Evolutionary conservation across 2,888 invertebrate genomes (phyloP).

Genomic region (Yponomeuta plumbellus): DNA sequence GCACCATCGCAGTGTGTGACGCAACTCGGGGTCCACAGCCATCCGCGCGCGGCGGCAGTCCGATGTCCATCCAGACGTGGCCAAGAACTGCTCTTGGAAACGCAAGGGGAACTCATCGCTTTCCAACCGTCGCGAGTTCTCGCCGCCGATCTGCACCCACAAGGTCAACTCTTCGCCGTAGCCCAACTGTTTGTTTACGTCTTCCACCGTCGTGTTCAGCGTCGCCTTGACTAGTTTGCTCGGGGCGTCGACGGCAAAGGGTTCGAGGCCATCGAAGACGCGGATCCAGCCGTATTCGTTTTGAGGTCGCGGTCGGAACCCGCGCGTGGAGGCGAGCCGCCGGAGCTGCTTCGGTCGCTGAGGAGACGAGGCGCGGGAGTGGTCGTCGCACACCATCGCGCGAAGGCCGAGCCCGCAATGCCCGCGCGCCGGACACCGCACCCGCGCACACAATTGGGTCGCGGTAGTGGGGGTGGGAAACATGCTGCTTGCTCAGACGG

Average conservation of each 20-base stretch:
- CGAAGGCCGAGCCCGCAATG: conserved; percentile 40
- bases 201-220: conserved; percentile 74
- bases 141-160: conserved; percentile 77
- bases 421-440: conserved; percentile 33
- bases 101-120: conserved; percentile 74
- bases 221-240: conserved; percentile 76
- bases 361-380: conserved; percentile 68
- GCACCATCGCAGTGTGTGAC: conserved; percentile 78
- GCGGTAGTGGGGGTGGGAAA: conserved; percentile 74
- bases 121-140: conserved; percentile 72
- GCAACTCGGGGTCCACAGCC: conserved; percentile 80
- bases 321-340: conserved; percentile 70
- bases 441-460: conserved; percentile 70
- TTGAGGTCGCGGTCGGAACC: conserved; percentile 51
- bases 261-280: conserved; percentile 76
- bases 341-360: conserved; percentile 65
- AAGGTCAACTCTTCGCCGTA: conserved; percentile 66
- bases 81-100: conserved; percentile 79
- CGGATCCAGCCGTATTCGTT: conserved; percentile 78
- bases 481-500: conserved; percentile 66
- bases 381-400: conserved; percentile 70
- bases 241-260: conserved; percentile 67
- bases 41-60: conserved; percentile 76
- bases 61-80: conserved; percentile 77
- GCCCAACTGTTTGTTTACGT: conserved; percentile 67